Conservation (phyloP, 1,140 invertebrate species). For the Phocides pigmalion region DNA sequence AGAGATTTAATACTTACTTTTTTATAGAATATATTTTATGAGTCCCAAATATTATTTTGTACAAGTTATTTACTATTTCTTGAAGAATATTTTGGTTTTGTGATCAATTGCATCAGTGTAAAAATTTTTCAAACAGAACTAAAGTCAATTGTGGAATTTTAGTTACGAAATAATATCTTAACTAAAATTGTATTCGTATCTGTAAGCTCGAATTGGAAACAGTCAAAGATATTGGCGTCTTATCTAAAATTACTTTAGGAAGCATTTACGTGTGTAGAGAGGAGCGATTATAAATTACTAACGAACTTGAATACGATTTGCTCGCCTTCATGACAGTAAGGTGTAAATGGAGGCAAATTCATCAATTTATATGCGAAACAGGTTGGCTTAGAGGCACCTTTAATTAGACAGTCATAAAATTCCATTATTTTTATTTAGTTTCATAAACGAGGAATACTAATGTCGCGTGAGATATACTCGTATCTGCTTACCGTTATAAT, state of each 20-base stretch:
- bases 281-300: conserved; percentile 74
- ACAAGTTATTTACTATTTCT: too few relatives aligned
- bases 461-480: too few relatives aligned
- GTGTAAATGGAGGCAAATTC: conserved; percentile 81
- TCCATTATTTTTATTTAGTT: conserved; percentile 58
- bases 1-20: conserved; percentile 6
- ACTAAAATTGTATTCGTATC: not conserved
- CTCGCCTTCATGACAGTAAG: conserved; percentile 64
- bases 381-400: conserved; percentile 72
- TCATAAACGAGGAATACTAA: too few relatives aligned
- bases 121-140: conserved; percentile 13
- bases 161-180: not conserved
- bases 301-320: conserved; percentile 58
- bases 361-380: conserved; percentile 82
- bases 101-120: too few relatives aligned
- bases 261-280: conserved; percentile 64
- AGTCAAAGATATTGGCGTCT: conserved; percentile 13
- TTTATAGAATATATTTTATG: too few relatives aligned
- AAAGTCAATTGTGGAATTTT: not conserved
- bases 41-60: too few relatives aligned
- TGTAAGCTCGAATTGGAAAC: conserved; percentile 27
- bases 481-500: too few relatives aligned
- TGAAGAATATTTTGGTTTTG: too few relatives aligned
- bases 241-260: conserved; percentile 44
- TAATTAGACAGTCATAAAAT: conserved; percentile 63